Base-by-base conservation (phyloP, 35 echinoderm and acorn worm species). In the Chiridota heheva region DNA sequence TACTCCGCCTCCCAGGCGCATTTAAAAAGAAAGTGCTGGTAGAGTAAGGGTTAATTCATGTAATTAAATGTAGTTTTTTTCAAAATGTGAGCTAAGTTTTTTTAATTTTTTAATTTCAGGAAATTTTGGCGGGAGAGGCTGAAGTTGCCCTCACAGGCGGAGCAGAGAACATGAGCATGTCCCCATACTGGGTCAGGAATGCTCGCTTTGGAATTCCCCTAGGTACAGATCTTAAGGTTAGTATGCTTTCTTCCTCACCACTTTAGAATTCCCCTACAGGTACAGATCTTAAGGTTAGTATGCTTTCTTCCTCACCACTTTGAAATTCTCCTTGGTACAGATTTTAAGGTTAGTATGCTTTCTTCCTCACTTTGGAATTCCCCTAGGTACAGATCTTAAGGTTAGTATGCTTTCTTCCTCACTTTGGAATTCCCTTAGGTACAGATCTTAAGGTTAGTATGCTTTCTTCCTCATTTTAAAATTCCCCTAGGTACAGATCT, bases 151-250 rank as follows among this genome's bases (percentile, higher is more conserved):
- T 98, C 28, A 98, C 95, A 15, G 95, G 84, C 17, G 95, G 95
- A 44, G 67, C 89, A 39, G 95, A 98, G 73, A 98, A 92, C 61
- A 98, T 98, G 95, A 98, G 95, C 72, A 83, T 79, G 81, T 84
- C 95, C 27, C 89, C 89, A 0, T 89, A 84, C 46, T 63, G 69
- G 4, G 79, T 92, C 2, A 87, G 95, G 82, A 89, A 86, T 49
- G 87, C 51, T 29, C 58, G 95, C 1, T 92, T 98, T 86, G 95
- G 95, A 1, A 98, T 89, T n/a, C 87, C 67, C 17, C 85, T 98
- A 1, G 95, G 95, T 29, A 53, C 65, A 29, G 89, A 98, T 44
- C 75, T 83, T 12, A 91, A 98, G 89, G 95, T 98, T 80, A 55
- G 44, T 58, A 30, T 33, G 29, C 7, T 27, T 57, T 64, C 31